phyloP scores from a whole-genome alignment of 35 echinoderm and acorn worm species.

The Heliocidaris tuberculata region DNA sequence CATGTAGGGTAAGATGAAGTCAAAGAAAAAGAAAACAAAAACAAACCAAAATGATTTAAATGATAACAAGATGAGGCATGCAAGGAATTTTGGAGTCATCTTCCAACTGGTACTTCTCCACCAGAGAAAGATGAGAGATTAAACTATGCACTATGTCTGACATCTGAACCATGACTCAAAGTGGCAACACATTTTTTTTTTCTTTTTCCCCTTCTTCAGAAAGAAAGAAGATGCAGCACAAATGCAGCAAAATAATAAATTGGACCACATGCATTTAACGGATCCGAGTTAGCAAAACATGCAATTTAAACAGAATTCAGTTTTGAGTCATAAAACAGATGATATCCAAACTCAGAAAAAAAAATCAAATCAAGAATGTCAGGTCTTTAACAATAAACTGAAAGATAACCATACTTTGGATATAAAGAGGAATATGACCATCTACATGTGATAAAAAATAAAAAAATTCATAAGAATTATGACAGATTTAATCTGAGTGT shows the following conservation, averaged over 20 bases:
- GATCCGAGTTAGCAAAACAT: too few species aligned
- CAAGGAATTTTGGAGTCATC: not conserved
- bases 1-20: constrained; percentile 28
- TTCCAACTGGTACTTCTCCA: not conserved
- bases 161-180: not conserved
- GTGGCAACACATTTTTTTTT: not conserved
- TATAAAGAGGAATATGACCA: not conserved
- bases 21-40: constrained; percentile 33
- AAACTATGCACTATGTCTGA: not conserved
- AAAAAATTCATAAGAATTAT: too few species aligned
- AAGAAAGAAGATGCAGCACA: not conserved
- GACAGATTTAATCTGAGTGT: too few species aligned
- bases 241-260: not conserved
- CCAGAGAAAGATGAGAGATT: not conserved
- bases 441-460: too few species aligned
- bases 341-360: not conserved
- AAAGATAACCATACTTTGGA: not conserved
- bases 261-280: not conserved
- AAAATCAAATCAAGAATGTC: not conserved
- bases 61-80: constrained; percentile 43
- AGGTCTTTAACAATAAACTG: not conserved
- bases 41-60: constrained; percentile 34
- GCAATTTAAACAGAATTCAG: not conserved
- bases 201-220: not conserved
- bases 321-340: not conserved